Evolutionary conservation across 2,888 invertebrate genomes (phyloP), one percentile per base, ranked within the genome.

Genomic region (Diaperis boleti): DNA sequence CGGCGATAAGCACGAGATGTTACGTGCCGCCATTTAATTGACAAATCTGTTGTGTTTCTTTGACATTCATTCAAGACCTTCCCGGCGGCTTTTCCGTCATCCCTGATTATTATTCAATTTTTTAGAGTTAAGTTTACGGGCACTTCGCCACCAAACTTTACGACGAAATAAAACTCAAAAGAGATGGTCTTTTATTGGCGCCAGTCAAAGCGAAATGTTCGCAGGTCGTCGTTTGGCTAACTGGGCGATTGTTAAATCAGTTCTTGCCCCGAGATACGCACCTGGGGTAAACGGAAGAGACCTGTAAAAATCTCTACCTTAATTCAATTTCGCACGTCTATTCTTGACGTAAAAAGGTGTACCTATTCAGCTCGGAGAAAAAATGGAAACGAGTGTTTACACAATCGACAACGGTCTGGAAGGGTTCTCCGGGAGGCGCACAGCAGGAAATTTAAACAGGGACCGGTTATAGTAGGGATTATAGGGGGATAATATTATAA

Each of bases 401-500:
- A 13, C 52, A 18, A 37, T 52, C 52, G 50, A 37, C 50, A 50
- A 11, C 13, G 35, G n/a, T n/a, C 37, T 22, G 8, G 33, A 49
- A 49, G 35, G 44, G 29, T 11, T 20, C 8, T n/a, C 11, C n/a
- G 17, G 7, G 54, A 17, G 26, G 37, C 11, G 17, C 18, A 31
- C 41, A 14, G 37, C 55, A 31, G 22, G 55, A 55, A 55, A 55
- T 42, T 55, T 55, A 41, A 41, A 41, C 55, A 31, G 55, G 41
- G 33, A 5, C 10, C n/a, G 49, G 33, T 31, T 41, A 42, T 15
- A 42, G 31, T 55, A 6, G 10, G 44, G 39, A 54, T 56, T 44
- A 56, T 45, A 57, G 45, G 11, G 18, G 5, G 29, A 29, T 11
- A 33, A 47, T 31, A 22, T 22, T 20, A 20, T n/a, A 35, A 4